Conservation (phyloP, 1,140 invertebrate genomes). For the Stenopsyche tienmushanensis region DNA sequence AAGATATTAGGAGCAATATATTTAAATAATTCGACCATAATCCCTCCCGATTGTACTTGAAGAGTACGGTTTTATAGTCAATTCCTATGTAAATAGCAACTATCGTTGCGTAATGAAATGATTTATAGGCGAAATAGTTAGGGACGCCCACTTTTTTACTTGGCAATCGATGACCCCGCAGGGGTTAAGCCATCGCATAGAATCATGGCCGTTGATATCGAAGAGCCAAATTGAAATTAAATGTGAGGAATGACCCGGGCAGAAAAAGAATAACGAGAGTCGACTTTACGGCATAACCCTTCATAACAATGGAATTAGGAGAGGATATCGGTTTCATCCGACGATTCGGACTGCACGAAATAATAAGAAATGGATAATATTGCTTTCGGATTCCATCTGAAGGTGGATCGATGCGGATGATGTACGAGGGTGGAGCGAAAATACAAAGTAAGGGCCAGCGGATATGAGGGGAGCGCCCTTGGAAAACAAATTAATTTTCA, state of each 20-base stretch:
- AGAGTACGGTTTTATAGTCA: background rate
- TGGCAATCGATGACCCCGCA: background rate
- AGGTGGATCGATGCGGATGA: background rate
- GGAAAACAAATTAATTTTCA: background rate
- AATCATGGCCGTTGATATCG: no score
- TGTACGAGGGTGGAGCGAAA: background rate
- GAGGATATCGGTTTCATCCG: no score
- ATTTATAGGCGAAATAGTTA: background rate
- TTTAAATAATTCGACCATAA: background rate
- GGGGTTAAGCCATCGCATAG: background rate
- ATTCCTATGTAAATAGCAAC: background rate
- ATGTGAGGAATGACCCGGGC: background rate
- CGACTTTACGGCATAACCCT: no score
- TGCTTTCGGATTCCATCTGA: no score
- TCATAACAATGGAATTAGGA: no score
- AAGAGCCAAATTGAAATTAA: background rate
- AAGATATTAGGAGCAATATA: background rate
- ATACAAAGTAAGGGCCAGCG: background rate
- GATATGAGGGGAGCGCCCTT: background rate
- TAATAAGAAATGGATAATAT: no score
- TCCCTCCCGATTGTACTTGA: background rate
- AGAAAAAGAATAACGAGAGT: no score
- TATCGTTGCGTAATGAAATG: background rate
- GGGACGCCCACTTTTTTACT: background rate
- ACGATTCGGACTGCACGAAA: no score